These are phyloP conservation scores for Naja naja DNA, from an alignment of 2,113 vertebrate species.

Conservation along the genomic window DNA sequence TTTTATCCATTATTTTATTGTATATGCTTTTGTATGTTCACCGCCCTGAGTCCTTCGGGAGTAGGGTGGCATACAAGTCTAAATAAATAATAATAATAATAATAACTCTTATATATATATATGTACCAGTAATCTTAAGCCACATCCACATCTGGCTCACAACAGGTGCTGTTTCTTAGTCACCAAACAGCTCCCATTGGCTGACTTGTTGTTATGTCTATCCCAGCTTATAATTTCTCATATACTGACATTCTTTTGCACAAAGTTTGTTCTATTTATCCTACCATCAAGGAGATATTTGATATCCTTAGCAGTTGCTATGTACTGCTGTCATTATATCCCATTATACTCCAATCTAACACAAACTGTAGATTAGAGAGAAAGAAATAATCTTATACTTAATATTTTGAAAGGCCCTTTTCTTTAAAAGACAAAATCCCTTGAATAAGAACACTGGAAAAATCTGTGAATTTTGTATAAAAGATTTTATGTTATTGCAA, in stretches of 20 bases:
- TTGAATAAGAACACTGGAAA: background rate
- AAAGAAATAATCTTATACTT: background rate
- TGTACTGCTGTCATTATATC: background rate
- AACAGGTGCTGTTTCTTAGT: no score
- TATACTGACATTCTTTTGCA: background rate
- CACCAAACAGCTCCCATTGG: no score
- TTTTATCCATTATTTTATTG: no score
- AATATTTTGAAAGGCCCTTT: background rate
- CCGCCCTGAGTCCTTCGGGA: no score
- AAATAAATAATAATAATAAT: no score
- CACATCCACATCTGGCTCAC: no score
- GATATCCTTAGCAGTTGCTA: background rate
- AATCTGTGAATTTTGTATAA: background rate
- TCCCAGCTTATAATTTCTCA: no score
- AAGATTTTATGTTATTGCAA: background rate
- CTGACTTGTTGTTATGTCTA: no score
- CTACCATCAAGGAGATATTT: background rate
- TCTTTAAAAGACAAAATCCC: background rate
- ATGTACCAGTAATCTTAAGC: no score
- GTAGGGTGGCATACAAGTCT: no score
- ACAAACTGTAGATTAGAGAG: background rate
- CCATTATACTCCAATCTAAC: background rate
- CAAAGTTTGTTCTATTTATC: background rate
- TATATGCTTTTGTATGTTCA: no score
- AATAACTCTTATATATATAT: no score